Conservation (phyloP, 2,888 invertebrate species). For the Hanleya hanleyi region DNA sequence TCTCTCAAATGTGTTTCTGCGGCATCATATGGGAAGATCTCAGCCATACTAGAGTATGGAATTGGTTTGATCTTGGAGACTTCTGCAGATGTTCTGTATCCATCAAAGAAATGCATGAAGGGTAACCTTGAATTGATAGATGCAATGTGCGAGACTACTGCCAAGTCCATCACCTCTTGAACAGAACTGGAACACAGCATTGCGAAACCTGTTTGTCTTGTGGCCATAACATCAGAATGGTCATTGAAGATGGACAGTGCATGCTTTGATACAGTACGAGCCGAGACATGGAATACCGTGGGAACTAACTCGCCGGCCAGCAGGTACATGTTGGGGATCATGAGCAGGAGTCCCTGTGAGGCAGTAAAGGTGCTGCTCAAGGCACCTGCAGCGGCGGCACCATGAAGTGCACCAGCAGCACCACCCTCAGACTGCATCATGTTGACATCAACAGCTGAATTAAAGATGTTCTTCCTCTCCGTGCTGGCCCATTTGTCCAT, state of each 20-base stretch:
- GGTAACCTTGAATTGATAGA: conserved; percentile 38
- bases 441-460: conserved; percentile 36
- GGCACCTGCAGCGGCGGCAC: conserved; percentile 39
- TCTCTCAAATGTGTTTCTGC: conserved; percentile 36
- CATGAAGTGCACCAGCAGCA: conserved; percentile 41
- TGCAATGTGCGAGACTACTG: conserved; percentile 38
- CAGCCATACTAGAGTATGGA: conserved; percentile 34
- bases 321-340: conserved; percentile 48
- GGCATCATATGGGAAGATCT: conserved; percentile 33
- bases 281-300: conserved; percentile 43
- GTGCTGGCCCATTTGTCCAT: conserved; percentile 41
- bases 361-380: conserved; percentile 41
- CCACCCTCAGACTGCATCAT: conserved; percentile 46
- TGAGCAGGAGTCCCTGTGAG: conserved; percentile 40
- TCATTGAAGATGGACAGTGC: conserved; percentile 48
- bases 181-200: conserved; percentile 42
- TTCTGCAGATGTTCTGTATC: conserved; percentile 44
- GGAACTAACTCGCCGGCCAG: conserved; percentile 45
- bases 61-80: conserved; percentile 39
- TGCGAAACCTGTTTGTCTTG: conserved; percentile 40
- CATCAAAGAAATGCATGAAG: conserved; percentile 47
- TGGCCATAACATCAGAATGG: conserved; percentile 46
- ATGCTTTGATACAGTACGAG: conserved; percentile 43
- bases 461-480: conserved; percentile 36
- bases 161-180: conserved; percentile 46